These are phyloP conservation scores for Ptiloglossa arizonensis DNA, from an alignment of 1,140 invertebrate genomes.

Conservation along the genomic window DNA sequence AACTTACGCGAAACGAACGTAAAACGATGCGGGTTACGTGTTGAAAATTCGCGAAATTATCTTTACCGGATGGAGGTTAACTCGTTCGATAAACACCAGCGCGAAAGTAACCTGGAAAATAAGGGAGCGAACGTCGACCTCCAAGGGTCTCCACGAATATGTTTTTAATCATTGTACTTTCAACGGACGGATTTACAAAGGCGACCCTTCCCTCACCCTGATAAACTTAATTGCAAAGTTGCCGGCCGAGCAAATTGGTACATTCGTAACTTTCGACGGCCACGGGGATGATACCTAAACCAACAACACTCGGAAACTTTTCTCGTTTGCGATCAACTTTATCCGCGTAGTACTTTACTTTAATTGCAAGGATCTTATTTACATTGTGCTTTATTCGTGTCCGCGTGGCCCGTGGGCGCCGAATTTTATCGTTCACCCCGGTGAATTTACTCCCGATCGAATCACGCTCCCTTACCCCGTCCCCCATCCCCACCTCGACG, in stretches of 20 bases:
- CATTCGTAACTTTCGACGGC: constrained; percentile 64
- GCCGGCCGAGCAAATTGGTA: constrained; percentile 44
- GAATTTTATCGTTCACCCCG: constrained; percentile 9
- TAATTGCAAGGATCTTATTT: constrained; percentile 52
- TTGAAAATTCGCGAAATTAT: too few species aligned
- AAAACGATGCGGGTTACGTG: too few species aligned
- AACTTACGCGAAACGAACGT: background rate
- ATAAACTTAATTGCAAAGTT: constrained; percentile 58
- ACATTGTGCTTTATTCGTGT: constrained; percentile 52
- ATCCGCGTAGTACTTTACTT: constrained; percentile 8
- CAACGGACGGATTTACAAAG: constrained; percentile 32
- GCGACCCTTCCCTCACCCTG: constrained; percentile 18
- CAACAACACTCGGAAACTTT: constrained; percentile 58
- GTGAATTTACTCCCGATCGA: constrained; percentile 10
- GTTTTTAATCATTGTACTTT: constrained; percentile 40
- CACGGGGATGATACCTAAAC: constrained; percentile 52
- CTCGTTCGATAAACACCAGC: background rate
- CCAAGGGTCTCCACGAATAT: background rate
- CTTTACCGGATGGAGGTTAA: too few species aligned
- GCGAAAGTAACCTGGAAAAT: background rate
- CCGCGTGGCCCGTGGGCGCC: background rate
- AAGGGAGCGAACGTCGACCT: background rate
- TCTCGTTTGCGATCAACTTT: constrained; percentile 61
- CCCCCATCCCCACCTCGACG: background rate
- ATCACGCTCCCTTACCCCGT: too few species aligned